phyloP scores from a whole-genome alignment of 2,888 invertebrate species.

The Cosmopolites sordidus region DNA sequence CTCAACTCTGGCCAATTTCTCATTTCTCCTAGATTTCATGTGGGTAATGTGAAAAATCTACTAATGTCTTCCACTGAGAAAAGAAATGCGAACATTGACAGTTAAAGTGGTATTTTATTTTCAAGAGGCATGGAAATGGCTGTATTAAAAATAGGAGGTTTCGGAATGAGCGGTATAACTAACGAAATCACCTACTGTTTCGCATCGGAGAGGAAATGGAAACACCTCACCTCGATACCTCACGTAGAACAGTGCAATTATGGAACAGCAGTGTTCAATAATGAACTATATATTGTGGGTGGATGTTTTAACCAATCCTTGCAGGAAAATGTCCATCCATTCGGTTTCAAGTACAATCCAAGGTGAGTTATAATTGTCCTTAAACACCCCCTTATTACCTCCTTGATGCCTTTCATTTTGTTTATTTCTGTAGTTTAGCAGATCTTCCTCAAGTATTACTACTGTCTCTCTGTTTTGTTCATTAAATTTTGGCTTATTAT shows the following conservation, averaged over 20 bases:
- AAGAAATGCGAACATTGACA: neutral
- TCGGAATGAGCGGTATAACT: slow-evolving; percentile 60
- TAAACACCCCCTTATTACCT: too few relatives aligned
- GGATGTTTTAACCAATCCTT: slow-evolving; percentile 67
- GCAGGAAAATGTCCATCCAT: slow-evolving; percentile 67
- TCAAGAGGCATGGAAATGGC: slow-evolving; percentile 60
- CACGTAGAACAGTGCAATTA: slow-evolving; percentile 72
- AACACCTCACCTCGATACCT: slow-evolving; percentile 63
- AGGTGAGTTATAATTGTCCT: too few relatives aligned
- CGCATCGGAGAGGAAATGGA: slow-evolving; percentile 57
- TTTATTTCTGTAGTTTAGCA: too few relatives aligned
- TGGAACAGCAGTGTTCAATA: slow-evolving; percentile 64
- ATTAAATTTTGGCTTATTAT: too few relatives aligned
- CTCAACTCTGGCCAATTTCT: too few relatives aligned
- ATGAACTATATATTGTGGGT: slow-evolving; percentile 65
- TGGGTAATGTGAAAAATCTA: too few relatives aligned
- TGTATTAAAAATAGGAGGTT: slow-evolving; percentile 66
- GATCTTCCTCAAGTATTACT: too few relatives aligned
- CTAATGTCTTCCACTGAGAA: too few relatives aligned
- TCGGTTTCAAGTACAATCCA: slow-evolving; percentile 61
- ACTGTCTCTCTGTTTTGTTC: too few relatives aligned
- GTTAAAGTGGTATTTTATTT: neutral
- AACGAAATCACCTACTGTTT: slow-evolving; percentile 66
- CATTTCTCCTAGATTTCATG: too few relatives aligned
- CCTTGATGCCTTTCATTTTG: too few relatives aligned